Conservation (phyloP, 2,113 vertebrate genomes). For the Prietella phreatophila region DNA sequence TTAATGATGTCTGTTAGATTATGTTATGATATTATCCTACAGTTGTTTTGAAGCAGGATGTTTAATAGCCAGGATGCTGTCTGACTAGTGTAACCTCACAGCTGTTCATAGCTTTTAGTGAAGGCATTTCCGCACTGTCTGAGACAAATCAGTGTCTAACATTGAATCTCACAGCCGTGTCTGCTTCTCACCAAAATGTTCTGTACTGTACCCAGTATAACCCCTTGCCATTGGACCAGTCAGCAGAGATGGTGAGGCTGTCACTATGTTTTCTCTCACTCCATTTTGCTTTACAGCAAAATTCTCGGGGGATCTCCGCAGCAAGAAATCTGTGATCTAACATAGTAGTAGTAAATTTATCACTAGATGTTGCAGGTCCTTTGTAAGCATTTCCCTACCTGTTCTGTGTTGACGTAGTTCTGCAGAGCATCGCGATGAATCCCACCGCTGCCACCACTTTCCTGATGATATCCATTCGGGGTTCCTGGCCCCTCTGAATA, state of each 20-base stretch:
- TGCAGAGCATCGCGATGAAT: conserved; percentile 81
- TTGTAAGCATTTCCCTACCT: conserved; percentile 51
- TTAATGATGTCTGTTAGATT: background rate
- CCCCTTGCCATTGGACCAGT: background rate
- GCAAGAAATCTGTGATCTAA: too few species aligned
- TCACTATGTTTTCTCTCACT: background rate
- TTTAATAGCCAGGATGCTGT: background rate
- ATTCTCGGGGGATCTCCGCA: background rate
- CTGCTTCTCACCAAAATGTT: background rate
- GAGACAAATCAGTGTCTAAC: background rate
- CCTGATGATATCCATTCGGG: conserved; percentile 83
- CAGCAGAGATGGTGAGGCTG: background rate
- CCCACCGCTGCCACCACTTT: conserved; percentile 72
- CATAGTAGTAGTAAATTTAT: background rate
- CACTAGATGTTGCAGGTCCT: conserved; percentile 30
- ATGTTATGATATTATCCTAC: background rate
- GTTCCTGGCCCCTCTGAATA: conserved; percentile 79
- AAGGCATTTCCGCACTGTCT: background rate
- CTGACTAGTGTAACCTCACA: background rate
- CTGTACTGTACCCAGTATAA: background rate
- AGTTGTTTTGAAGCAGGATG: background rate
- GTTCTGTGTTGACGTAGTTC: conserved; percentile 79
- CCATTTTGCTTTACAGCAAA: background rate
- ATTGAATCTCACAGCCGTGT: background rate
- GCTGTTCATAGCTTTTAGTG: background rate